These are phyloP conservation scores for Polymixis flavicincta DNA, from an alignment of 2,888 invertebrate genomes.

Conservation along the genomic window DNA sequence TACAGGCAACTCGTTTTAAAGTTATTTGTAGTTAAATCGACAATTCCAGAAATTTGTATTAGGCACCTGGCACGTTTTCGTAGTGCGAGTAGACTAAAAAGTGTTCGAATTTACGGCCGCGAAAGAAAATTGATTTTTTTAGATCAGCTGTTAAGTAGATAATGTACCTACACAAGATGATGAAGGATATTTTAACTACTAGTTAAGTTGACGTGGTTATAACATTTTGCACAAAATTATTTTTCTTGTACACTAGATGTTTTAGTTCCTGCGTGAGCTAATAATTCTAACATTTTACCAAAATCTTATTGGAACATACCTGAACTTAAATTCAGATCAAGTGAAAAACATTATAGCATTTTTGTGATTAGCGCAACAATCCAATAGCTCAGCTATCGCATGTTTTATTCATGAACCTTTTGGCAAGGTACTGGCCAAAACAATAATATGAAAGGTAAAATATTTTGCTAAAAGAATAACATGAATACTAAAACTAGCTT, in stretches of 20 bases:
- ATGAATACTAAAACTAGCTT: conserved; percentile 36
- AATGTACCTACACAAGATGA: too few species aligned
- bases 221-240: too few species aligned
- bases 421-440: not conserved
- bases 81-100: too few species aligned
- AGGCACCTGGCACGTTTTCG: too few species aligned
- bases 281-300: too few species aligned
- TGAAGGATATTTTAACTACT: not conserved
- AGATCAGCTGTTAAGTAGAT: not conserved
- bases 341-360: not conserved
- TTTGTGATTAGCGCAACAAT: not conserved
- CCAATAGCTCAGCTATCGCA: not conserved
- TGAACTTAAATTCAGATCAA: not conserved
- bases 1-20: too few species aligned
- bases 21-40: too few species aligned
- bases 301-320: not conserved
- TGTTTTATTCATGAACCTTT: not conserved
- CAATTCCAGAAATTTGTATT: too few species aligned
- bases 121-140: not conserved
- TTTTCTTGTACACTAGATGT: not conserved
- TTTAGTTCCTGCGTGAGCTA: too few species aligned
- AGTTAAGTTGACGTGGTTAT: not conserved
- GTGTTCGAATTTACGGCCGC: too few species aligned
- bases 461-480: conserved; percentile 37
- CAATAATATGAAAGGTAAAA: conserved; percentile 18